These are phyloP conservation scores for Hemithea aestivaria DNA, from an alignment of 2,888 invertebrate genomes.

Conservation along the genomic window DNA sequence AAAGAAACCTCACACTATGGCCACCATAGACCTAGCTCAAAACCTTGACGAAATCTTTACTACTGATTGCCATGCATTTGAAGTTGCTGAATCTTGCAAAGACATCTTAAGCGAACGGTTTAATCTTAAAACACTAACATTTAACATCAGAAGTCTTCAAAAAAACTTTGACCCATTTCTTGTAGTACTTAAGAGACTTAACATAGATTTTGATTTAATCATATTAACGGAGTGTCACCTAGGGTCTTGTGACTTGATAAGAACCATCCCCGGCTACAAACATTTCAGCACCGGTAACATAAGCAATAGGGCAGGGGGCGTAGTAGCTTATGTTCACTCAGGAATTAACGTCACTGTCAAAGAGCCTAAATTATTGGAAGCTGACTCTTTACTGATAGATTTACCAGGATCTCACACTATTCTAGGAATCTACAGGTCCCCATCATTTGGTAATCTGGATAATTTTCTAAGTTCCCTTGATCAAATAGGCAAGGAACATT, in stretches of 20 bases:
- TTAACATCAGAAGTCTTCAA: constrained; percentile 3
- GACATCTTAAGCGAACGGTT: neutral
- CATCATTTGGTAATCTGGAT: neutral
- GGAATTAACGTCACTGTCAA: neutral
- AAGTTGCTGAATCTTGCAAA: neutral
- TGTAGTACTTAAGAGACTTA: neutral
- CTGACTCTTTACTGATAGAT: no score
- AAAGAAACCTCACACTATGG: no score
- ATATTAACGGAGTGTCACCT: constrained; percentile 2
- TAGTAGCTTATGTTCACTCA: neutral
- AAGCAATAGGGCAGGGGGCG: neutral
- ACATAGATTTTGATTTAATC: constrained; percentile 2
- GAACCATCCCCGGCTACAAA: neutral
- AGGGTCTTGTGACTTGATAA: neutral
- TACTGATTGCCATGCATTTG: neutral
- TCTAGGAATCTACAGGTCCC: neutral
- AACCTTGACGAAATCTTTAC: no score
- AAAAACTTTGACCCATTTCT: neutral
- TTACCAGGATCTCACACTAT: neutral
- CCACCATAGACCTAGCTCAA: no score
- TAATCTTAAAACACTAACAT: neutral
- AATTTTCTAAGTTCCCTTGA: no score
- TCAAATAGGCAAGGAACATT: no score
- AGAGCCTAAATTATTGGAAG: neutral
- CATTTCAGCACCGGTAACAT: neutral